Evolutionary conservation across 2,797 vertebrate species (phyloP).

Genomic region (Australoheros facetus): DNA sequence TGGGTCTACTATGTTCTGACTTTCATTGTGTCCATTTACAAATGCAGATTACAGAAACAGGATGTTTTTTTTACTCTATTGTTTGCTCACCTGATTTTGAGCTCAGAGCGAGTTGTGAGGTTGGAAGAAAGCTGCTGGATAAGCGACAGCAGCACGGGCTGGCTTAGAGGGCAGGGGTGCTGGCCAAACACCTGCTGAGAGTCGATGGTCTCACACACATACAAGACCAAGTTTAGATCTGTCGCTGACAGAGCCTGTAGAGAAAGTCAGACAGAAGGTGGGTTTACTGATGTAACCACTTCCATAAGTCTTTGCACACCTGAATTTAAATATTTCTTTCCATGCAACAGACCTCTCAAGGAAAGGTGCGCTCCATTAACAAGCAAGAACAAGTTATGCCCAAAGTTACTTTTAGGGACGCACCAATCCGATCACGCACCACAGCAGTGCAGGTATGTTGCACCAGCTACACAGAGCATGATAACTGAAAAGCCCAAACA

Average conservation of each 20-base stretch:
- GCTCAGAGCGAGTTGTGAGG: conserved; percentile 91
- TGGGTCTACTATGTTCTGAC: background rate
- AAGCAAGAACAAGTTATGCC: background rate
- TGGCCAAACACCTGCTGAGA: conserved; percentile 96
- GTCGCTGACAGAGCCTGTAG: conserved; percentile 86
- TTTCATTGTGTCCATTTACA: too few species aligned
- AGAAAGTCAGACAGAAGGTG: background rate
- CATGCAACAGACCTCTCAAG: background rate
- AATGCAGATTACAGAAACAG: too few species aligned
- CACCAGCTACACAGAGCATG: background rate
- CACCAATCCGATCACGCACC: too few species aligned
- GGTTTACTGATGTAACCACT: background rate
- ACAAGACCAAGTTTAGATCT: conserved; percentile 95
- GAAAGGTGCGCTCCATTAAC: background rate
- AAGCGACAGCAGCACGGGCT: conserved; percentile 97
- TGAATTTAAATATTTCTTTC: background rate
- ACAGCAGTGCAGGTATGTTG: background rate
- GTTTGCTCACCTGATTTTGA: conserved; percentile 92
- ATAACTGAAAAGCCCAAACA: background rate
- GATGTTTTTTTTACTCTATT: background rate
- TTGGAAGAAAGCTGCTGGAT: conserved; percentile 98
- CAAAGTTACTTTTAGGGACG: too few species aligned
- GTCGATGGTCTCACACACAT: conserved; percentile 96
- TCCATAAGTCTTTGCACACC: background rate
- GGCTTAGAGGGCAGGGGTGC: conserved; percentile 91